Percentiles rank a stretch among this genome's conserved stretches.
Conservation (phyloP, 1,140 invertebrate species). For the Zaprionus tsacasi region DNA sequence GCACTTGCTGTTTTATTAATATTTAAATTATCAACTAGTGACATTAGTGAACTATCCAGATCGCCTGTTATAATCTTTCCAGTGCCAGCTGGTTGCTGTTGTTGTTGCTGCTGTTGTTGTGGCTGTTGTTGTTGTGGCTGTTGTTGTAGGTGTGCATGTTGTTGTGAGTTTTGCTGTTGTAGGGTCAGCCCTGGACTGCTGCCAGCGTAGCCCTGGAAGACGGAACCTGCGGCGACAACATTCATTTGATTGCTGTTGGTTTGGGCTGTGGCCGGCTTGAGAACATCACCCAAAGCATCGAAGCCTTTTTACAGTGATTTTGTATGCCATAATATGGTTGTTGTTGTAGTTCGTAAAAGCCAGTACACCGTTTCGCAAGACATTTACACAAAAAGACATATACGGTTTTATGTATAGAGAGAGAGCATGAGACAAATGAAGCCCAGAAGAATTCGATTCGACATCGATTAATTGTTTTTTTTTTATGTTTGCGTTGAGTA, state of each 20-base stretch:
- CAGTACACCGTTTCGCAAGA: constrained; percentile 70
- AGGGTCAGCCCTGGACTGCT: constrained; percentile 52
- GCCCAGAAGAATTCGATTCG: constrained; percentile 44
- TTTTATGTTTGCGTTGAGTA: constrained; percentile 41
- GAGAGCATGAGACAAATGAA: constrained; percentile 67
- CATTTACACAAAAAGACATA: constrained; percentile 79
- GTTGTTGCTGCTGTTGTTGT: constrained; percentile 69
- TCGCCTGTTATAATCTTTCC: constrained; percentile 94
- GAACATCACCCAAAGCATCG: constrained; percentile 89
- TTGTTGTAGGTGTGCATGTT: constrained; percentile 72
- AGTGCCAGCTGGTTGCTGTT: constrained; percentile 84
- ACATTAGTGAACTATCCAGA: constrained; percentile 95
- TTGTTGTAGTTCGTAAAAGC: constrained; percentile 47
- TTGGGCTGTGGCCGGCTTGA: constrained; percentile 86
- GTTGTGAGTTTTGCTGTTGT: constrained; percentile 48
- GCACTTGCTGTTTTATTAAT: constrained; percentile 92
- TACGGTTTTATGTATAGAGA: constrained; percentile 57
- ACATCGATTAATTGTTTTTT: constrained; percentile 11
- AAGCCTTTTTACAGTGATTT: constrained; percentile 85
- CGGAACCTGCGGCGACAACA: constrained; percentile 80
- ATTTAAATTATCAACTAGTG: constrained; percentile 95
- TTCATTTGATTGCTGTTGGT: constrained; percentile 83
- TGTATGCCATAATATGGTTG: constrained; percentile 21
- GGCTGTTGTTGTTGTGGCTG: constrained; percentile 84
- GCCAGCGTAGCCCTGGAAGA: constrained; percentile 38